Evolutionary conservation across 2,797 vertebrate species (phyloP), one percentile per base, ranked within the genome.

Genomic region (Hippocampus kuda): DNA sequence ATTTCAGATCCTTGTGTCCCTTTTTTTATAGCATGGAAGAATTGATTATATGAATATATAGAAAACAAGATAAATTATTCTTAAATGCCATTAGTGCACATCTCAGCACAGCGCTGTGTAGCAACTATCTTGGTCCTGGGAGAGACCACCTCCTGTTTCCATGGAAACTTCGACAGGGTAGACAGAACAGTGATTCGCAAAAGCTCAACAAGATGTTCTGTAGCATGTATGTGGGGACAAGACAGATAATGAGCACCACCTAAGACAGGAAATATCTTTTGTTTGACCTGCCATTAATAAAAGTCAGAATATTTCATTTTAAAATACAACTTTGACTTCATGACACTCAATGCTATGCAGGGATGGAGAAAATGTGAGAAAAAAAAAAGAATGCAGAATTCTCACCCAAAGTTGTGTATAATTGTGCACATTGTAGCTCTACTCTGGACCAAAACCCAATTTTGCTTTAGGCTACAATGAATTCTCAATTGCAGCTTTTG

Each of bases 141-240:
- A 85, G 86, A 90, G 84, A 89, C 83, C 83, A 81, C 82, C 86
- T 90, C 86, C 77, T 85, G 91, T 92, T 91, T 88, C 91, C 89
- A 92, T 91, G 89, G 91, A 86, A 91, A 92, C 90, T 67, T 86
- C 78, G 85, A 84, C 83, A 82, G 88, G 83, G 85, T 77, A 87
- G 84, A 75, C 78, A 75, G 78, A 83, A 74, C 68, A 76, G 77
- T 64, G 59, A 84, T 75, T 42, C 79, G 78, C 80, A 73, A 65
- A 81, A 81, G 72, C 65, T 79, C 64, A 46, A 74, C 69, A 60
- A 72, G 62, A 83, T 70, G 70, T 77, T 78, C 20, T 53, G 75
- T 72, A 70, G 80, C 10, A 10, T 65, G 69, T 64, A n/a, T 22
- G 8, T 20, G 54, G 63, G 44, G 63, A 49, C 63, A 24, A 63